These are phyloP conservation scores for Perca flavescens DNA, from an alignment of 2,113 vertebrate species.

Conservation along the genomic window DNA sequence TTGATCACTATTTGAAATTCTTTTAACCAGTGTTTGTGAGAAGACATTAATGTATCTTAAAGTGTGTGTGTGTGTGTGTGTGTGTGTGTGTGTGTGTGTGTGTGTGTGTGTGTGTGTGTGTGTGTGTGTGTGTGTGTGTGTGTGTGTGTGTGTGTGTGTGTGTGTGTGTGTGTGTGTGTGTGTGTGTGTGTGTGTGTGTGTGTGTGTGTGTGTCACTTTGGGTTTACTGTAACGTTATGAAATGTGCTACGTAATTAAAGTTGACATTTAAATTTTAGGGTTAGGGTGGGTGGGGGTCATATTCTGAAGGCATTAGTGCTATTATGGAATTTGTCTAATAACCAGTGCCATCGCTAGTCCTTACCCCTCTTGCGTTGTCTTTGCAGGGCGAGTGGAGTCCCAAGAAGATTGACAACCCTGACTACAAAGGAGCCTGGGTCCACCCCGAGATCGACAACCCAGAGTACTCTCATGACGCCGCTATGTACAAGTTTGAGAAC, in stretches of 20 bases:
- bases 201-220: no score
- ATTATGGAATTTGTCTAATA: neutral
- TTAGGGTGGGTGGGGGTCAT: neutral
- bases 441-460: slow-evolving; percentile 86
- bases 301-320: neutral
- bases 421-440: slow-evolving; percentile 86
- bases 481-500: slow-evolving; percentile 85
- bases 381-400: slow-evolving; percentile 86
- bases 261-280: neutral
- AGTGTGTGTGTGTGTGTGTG: no score
- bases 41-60: neutral
- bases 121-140: no score
- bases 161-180: no score
- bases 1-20: neutral
- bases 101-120: no score
- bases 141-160: no score
- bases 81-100: no score
- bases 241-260: no score
- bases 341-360: neutral
- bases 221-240: no score
- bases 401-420: slow-evolving; percentile 84
- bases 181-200: no score
- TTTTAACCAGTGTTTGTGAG: neutral
- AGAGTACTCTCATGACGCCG: slow-evolving; percentile 70
- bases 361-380: neutral